Evolutionary conservation across 2,113 vertebrate species (phyloP), one percentile per base, ranked within the genome.

Genomic region (Mastomys natalensis): DNA sequence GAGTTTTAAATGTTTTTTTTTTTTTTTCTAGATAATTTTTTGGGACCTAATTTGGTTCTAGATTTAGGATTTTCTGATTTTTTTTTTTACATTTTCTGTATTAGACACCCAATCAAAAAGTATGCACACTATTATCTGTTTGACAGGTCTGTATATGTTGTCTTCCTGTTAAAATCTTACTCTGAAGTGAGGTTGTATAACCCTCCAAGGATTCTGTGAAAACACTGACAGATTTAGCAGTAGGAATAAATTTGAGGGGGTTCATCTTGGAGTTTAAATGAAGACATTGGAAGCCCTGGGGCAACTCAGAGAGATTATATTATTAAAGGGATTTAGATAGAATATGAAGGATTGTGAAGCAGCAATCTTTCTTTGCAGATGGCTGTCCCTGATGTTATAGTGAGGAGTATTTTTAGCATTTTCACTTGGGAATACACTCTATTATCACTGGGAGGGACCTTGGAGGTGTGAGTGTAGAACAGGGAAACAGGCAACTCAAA

Each of bases 311-410:
- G 48, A 96, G 88, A 96, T 89, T 93, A 51, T 95, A 81, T 95
- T 97, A 89, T 95, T 95, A 93, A 80, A 96, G 82, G 82, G 93
- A 95, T 95, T 88, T 94, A 80, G 82, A 53, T 95, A 92, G 72
- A 95, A 73, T 80, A 91, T 84, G 88, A 91, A 97, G 82, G 60
- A 53, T 87, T 84, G 64, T 43, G 68, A 89, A 97, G 86, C n/a
- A 68, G n/a, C 51, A 88, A 88, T 82, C 77, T 92, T 62, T 29
- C 53, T 85, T 6, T 78, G 73, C 37, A 76, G 89, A 94, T 22
- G 7, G 40, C 51, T 55, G n/a, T 73, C 86, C 58, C 13, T n/a
- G 62, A 48, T 82, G 40, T 40, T 40, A 21, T 1, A 60, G n/a
- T 16, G 72, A 95, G 51, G 58, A 77, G 21, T 48, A 17, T 60